Conservation (phyloP, 1,140 invertebrate genomes). For the Caligus rogercresseyi region DNA sequence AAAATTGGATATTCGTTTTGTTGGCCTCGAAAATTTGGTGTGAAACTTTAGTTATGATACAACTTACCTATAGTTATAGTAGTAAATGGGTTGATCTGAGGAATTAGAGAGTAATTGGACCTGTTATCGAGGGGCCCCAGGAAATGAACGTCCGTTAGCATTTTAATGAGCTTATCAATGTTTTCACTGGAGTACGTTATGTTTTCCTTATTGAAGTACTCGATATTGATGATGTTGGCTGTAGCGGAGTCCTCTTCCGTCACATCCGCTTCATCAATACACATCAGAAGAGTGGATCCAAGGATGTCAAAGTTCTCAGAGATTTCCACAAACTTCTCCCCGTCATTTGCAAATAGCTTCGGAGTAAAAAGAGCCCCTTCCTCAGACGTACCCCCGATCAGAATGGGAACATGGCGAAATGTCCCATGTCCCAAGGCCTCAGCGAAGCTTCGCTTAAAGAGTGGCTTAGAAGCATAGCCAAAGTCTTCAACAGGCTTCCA, state of each 20-base stretch:
- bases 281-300: constrained; percentile 2
- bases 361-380: constrained; percentile 1
- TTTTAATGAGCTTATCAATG: constrained; percentile 1
- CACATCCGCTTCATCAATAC: background rate
- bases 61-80: background rate
- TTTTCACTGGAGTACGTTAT: background rate
- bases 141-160: constrained; percentile 2
- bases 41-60: no score
- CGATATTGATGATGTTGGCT: background rate
- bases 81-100: background rate
- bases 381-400: background rate
- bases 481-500: constrained; percentile 12
- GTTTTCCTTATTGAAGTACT: constrained; percentile 3
- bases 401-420: background rate
- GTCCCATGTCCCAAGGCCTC: background rate
- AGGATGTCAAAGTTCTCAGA: constrained; percentile 5
- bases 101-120: background rate
- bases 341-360: constrained; percentile 2
- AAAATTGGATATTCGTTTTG: no score
- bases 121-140: background rate
- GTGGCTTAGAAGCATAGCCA: background rate
- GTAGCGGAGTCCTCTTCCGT: constrained; percentile 7
- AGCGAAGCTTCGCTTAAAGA: background rate
- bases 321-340: background rate
- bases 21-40: no score